Percentiles rank a stretch among this genome's conserved stretches.
phyloP scores from a whole-genome alignment of 2,888 invertebrate genomes.

The Leucozona laternaria region DNA sequence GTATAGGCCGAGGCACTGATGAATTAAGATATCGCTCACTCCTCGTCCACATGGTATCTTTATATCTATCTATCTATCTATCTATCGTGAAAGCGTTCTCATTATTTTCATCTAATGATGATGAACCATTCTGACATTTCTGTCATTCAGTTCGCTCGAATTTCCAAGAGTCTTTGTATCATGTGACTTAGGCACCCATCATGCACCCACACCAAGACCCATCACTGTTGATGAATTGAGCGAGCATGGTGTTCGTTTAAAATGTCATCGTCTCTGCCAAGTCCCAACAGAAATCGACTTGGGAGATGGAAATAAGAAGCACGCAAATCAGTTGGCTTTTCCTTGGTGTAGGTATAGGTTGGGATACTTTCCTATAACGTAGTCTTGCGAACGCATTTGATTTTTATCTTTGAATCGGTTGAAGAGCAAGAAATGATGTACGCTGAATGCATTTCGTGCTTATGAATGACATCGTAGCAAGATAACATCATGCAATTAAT shows the following conservation, averaged over 20 bases:
- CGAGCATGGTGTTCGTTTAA: constrained; percentile 1
- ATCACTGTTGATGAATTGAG: constrained; percentile 21
- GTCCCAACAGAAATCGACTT: constrained; percentile 7
- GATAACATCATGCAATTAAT: constrained; percentile 74
- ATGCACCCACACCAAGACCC: background rate
- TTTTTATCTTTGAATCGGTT: constrained; percentile 16
- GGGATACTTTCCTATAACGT: background rate
- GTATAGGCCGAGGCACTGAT: constrained; percentile 17
- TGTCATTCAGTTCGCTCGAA: constrained; percentile 48
- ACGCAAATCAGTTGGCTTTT: constrained; percentile 18
- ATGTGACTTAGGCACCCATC: background rate
- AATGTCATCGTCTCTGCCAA: background rate
- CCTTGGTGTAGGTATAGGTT: background rate
- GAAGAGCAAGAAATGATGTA: constrained; percentile 23
- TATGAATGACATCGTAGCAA: constrained; percentile 62
- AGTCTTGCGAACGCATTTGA: constrained; percentile 5
- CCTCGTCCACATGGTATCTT: background rate
- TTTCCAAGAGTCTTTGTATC: constrained; percentile 29
- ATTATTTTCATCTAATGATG: constrained; percentile 65
- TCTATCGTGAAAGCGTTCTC: constrained; percentile 40
- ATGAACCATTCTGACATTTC: constrained; percentile 43
- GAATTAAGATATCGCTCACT: constrained; percentile 52
- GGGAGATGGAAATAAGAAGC: constrained; percentile 10
- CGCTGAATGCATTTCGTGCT: constrained; percentile 52
- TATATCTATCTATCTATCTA: background rate